Conservation (phyloP, 92 coral and sea anemone species). For the Palythoa grandiflora region DNA sequence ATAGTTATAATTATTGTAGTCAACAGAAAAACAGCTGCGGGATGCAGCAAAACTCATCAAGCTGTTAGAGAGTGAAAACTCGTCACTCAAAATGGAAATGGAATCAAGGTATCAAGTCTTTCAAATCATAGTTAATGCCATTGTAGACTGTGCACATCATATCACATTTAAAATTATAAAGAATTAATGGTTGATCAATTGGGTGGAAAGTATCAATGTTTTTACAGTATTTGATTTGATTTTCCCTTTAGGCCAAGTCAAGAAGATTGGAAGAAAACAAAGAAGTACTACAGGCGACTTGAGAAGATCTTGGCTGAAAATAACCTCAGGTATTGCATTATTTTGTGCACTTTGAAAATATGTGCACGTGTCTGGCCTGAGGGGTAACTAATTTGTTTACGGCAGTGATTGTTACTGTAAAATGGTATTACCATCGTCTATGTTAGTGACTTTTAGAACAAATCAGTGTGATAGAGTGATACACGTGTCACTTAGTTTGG, state of each 20-base stretch:
- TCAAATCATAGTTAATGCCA: neutral
- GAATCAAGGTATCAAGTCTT: constrained; percentile 74
- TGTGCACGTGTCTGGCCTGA: neutral
- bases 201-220: neutral
- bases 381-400: neutral
- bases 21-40: constrained; percentile 86
- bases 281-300: constrained; percentile 92
- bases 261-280: constrained; percentile 89
- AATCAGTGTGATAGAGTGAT: too few species aligned
- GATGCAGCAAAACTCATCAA: constrained; percentile 88
- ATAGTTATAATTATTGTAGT: constrained; percentile 36
- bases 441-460: too few species aligned
- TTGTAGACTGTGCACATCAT: too few species aligned
- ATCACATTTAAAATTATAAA: too few species aligned
- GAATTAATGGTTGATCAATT: neutral
- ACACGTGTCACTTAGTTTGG: too few species aligned
- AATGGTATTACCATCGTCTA: too few species aligned
- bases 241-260: constrained; percentile 76
- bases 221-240: neutral
- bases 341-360: neutral
- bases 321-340: constrained; percentile 77
- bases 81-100: constrained; percentile 91
- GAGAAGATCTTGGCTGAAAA: constrained; percentile 88
- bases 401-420: too few species aligned
- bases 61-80: constrained; percentile 93